Base-by-base conservation (phyloP, 2,888 invertebrate genomes). In the Pomacea canaliculata region DNA sequence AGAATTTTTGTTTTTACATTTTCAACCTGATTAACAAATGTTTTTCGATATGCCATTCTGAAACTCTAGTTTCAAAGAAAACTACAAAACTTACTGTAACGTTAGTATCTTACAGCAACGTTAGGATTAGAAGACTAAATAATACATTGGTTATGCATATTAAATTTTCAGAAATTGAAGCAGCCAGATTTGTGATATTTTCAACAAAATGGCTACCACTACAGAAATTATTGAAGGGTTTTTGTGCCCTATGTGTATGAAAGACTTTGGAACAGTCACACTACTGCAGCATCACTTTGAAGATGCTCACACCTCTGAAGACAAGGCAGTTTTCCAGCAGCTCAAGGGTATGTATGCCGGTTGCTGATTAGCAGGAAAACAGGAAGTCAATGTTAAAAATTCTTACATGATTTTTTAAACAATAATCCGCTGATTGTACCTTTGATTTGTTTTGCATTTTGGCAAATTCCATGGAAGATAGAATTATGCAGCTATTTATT, bases 201-300 rank as follows among this genome's bases (percentile, higher is more conserved):
- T 10, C 51, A 56, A 56, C 16, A 56, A 16, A 10, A 63, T 63
- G 63, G 72, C 79, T 12, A 74, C 77, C 13, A 78, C 81, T 67
- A 80, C 83, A 8, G 88, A 87, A 69, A 88, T 90, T 49, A 81
- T 96, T 79, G 97, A 98, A 91, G 98, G 98, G 9, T 98, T 98
- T 89, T 92, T 98, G 16, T 98, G 98, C 91, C 98, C 98, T 0
- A 96, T 97, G 85, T 98, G 98, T 88, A 95, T 96, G 92, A 94
- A 94, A 63, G 97, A 98, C 91, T 93, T 97, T 70, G 95, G 96
- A 88, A 95, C 96, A 19, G 94, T 96, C 10, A 93, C 94, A 73
- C 94, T 95, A 88, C 92, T 98, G 76, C 95, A 96, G 75, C 93
- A 93, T 82, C 98, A 98, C 91, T 98, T 98, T 89, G 96, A 97